phyloP scores from a whole-genome alignment of 2,113 vertebrate genomes.

The Peromyscus californicus region DNA sequence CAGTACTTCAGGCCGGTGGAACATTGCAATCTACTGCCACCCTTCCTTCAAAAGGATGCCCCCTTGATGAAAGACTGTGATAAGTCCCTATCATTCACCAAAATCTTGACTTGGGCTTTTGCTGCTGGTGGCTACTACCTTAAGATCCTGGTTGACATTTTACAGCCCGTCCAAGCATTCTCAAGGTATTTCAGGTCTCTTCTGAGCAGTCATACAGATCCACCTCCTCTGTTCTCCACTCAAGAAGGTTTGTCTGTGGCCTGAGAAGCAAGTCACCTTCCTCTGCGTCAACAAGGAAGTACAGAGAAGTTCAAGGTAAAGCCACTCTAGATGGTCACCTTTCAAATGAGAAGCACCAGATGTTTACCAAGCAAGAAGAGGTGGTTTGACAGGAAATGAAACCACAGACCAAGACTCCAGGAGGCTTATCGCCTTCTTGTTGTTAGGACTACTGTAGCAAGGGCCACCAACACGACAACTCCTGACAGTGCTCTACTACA shows the following conservation, averaged over 20 bases:
- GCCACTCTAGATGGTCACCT: background rate
- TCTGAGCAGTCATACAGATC: conserved; percentile 24
- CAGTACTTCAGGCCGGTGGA: background rate
- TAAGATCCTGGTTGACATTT: conserved; percentile 69
- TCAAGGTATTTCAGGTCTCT: conserved; percentile 44
- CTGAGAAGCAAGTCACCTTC: background rate
- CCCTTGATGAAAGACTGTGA: background rate
- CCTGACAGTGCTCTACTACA: background rate
- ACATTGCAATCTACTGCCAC: rapidly evolving
- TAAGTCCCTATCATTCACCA: conserved; percentile 47
- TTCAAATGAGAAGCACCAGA: conserved; percentile 2
- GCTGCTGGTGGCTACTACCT: conserved; percentile 63
- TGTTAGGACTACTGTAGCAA: background rate
- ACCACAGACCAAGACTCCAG: background rate
- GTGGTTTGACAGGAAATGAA: background rate
- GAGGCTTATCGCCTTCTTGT: background rate
- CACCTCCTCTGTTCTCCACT: background rate
- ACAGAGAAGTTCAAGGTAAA: background rate
- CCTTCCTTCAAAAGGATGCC: background rate
- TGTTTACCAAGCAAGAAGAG: background rate
- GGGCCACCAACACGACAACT: rapidly evolving
- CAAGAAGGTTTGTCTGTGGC: background rate
- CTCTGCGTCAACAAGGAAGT: background rate
- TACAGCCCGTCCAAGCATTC: conserved; percentile 66
- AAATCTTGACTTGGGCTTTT: conserved; percentile 74